Base-by-base conservation (phyloP, 2,888 invertebrate species). In the Lomographa bimaculata region DNA sequence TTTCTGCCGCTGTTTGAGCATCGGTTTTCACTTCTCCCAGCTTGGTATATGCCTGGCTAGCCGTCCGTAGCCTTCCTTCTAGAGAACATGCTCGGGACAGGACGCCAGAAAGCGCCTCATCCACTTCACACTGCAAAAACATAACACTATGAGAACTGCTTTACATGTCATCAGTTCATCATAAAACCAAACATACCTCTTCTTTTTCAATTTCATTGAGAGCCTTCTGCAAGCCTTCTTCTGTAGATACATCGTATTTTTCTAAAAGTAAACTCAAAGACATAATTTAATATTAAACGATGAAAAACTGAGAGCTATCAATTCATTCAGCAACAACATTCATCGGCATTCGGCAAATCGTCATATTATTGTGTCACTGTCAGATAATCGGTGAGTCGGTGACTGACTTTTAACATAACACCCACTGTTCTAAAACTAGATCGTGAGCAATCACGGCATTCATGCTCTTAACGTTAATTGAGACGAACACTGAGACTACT, bases 41-140 rank as follows among this genome's bases (percentile, higher is more conserved):
- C 63, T 94, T 94, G 1, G 94, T 93, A 72, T 97, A 90, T 6
- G 96, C 93, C 74, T 95, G 94, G 34, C 94, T 93, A n/a, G 97
- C 91, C 1, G 93, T 91, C 43, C 93, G 92, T 57, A 98, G 91
- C 70, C 96, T 96, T 6, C 94, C 92, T 70, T 97, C 96, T 12
- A 97, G 84, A 11, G 92, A 91, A 46, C 93, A 92, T 57, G 96
- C 94, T 50, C 94, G 92, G 2, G 93, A 91, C n/a, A 97, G 73
- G 12, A 95, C 91, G 11, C 90, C 90, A 39, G 94, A 91, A 16
- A 97, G 79, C 38, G 94, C 93, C 49, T 91, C 90, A 66, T 94
- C 92, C 2, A 96, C 91, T 52, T 91, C 91, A 23, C 91, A 86
- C 96, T 97, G 67, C 7, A 35, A 39, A 46, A 14, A 14, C 4